Conservation (phyloP, 2,113 vertebrate species). For the Anguilla rostrata region DNA sequence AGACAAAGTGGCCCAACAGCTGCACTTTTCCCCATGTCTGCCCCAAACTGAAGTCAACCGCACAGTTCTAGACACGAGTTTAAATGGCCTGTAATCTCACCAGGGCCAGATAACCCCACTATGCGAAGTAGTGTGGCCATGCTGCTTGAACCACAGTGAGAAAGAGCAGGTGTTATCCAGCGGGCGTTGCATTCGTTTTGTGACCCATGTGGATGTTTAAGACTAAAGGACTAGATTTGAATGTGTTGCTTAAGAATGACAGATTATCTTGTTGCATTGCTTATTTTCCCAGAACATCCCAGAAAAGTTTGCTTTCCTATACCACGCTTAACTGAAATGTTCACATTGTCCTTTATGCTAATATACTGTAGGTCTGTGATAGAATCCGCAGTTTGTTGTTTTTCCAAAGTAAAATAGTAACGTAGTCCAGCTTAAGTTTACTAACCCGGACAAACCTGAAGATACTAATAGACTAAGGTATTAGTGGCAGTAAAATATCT, state of each 20-base stretch:
- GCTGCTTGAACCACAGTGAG: neutral
- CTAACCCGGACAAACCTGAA: neutral
- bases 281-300: neutral
- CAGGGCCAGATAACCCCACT: neutral
- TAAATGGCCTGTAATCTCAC: neutral
- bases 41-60: neutral
- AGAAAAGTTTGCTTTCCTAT: neutral
- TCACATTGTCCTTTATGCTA: neutral
- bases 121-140: neutral
- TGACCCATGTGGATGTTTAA: neutral
- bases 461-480: neutral
- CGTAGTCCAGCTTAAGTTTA: neutral
- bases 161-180: neutral
- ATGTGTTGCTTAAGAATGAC: neutral
- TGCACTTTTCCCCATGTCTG: constrained; percentile 13
- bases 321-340: neutral
- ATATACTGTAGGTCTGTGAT: neutral
- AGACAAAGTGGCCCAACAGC: neutral
- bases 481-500: neutral
- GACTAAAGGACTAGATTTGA: neutral
- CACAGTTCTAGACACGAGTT: neutral
- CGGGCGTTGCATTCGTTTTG: neutral
- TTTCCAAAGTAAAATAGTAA: neutral
- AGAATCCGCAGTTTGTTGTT: neutral
- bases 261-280: neutral